These are phyloP conservation scores for Forpus xanthops DNA, from an alignment of 2,797 vertebrate species.

Conservation along the genomic window DNA sequence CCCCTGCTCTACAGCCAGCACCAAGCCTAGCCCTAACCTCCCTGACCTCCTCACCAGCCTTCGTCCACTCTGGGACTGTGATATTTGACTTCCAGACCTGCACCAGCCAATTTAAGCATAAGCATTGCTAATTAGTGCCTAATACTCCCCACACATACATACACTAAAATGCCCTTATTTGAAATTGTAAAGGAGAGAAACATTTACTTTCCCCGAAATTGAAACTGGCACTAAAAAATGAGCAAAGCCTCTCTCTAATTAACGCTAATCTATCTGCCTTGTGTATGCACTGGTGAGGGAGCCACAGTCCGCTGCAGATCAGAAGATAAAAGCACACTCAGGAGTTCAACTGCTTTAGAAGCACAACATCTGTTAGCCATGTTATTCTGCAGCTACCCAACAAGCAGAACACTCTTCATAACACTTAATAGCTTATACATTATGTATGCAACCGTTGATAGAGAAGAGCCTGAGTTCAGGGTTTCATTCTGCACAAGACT, in stretches of 20 bases:
- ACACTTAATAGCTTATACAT: conserved; percentile 11
- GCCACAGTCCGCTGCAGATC: neutral
- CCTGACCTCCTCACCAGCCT: fast-evolving
- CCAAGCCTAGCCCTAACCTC: neutral
- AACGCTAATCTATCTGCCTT: conserved; percentile 44
- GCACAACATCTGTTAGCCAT: conserved; percentile 45
- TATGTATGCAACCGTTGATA: neutral
- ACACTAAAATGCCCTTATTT: neutral
- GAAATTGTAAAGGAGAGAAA: conserved; percentile 43
- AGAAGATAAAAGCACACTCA: conserved; percentile 37
- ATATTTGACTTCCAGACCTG: neutral
- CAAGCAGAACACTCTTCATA: conserved; percentile 38
- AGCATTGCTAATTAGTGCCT: neutral
- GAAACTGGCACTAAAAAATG: conserved; percentile 53
- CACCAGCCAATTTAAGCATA: neutral
- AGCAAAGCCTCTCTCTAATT: conserved; percentile 61
- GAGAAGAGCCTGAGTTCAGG: neutral
- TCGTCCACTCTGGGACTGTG: neutral
- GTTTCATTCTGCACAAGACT: neutral
- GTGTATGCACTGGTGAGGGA: neutral
- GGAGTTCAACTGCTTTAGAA: conserved; percentile 43
- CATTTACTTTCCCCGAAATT: conserved; percentile 23
- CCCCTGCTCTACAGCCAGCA: neutral
- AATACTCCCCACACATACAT: neutral
- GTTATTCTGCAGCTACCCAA: conserved; percentile 39